A percentile compares a stretch with the other conserved stretches of the same genome.
phyloP scores from a whole-genome alignment of 1,140 invertebrate species.

The Pissodes strobi region DNA sequence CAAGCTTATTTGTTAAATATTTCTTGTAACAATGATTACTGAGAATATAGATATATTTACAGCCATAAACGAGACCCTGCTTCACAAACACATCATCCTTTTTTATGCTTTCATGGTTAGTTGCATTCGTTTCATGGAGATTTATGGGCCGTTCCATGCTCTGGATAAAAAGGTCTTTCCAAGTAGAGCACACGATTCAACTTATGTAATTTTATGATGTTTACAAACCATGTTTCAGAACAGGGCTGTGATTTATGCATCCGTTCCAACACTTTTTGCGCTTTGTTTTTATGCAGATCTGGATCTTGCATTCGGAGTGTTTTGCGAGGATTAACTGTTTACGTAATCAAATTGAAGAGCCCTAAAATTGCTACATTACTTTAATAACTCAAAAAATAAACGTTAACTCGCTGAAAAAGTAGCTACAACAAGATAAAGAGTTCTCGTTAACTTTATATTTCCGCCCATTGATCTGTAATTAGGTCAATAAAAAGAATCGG shows the following conservation, averaged over 20 bases:
- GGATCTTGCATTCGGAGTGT: background rate
- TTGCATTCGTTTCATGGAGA: slow-evolving; percentile 21
- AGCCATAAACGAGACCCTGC: background rate
- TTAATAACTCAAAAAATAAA: background rate
- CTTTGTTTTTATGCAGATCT: slow-evolving; percentile 8
- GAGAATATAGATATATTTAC: too few relatives aligned
- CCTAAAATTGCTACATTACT: too few relatives aligned
- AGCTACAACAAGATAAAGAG: background rate
- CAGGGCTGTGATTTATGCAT: slow-evolving; percentile 5
- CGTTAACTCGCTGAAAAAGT: background rate
- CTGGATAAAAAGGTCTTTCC: slow-evolving; percentile 28
- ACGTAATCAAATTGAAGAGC: background rate
- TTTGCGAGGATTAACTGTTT: background rate
- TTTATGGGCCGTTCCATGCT: slow-evolving; percentile 19
- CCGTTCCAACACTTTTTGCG: slow-evolving; percentile 7
- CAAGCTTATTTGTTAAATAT: too few relatives aligned
- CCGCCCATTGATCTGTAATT: background rate
- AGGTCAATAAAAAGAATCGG: too few relatives aligned
- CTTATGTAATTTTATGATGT: slow-evolving; percentile 33
- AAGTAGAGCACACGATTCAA: slow-evolving; percentile 21
- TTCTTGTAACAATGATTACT: too few relatives aligned
- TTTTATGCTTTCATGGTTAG: slow-evolving; percentile 26
- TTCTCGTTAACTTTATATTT: background rate
- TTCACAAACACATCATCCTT: slow-evolving; percentile 2
- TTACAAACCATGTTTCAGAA: slow-evolving; percentile 27